phyloP scores from a whole-genome alignment of 2,113 vertebrate species.

The Sinosuthora webbiana region DNA sequence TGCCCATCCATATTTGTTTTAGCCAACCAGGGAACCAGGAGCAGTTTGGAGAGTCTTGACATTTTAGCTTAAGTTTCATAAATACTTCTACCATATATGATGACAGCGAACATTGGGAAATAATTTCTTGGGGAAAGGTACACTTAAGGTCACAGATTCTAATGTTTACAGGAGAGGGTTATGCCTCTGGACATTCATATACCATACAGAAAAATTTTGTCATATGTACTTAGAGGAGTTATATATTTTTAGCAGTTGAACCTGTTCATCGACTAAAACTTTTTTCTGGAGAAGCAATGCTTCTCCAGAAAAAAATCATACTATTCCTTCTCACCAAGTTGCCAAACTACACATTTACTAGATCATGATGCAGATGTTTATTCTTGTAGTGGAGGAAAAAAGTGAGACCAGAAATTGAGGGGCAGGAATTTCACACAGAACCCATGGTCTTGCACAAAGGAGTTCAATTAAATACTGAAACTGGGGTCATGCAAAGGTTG shows the following conservation, averaged over 20 bases:
- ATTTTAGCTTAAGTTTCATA: not conserved
- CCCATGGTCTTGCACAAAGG: not conserved
- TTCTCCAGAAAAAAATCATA: not conserved
- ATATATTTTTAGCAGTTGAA: not conserved
- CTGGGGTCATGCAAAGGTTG: not conserved
- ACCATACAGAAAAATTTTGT: not conserved
- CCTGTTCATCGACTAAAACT: not conserved
- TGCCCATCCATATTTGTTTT: not conserved
- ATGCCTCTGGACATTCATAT: not conserved
- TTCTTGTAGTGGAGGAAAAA: not conserved
- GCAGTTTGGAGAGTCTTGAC: not conserved
- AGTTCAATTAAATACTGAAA: not conserved
- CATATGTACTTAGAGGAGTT: not conserved
- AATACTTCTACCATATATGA: not conserved
- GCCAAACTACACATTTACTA: not conserved
- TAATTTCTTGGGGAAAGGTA: not conserved
- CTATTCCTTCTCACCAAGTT: not conserved
- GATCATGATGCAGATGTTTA: not conserved
- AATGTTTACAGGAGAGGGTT: not conserved
- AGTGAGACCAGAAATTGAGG: not conserved
- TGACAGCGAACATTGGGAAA: not conserved
- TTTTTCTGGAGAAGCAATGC: not conserved
- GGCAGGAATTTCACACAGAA: slow-evolving; percentile 11
- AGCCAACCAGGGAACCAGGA: not conserved
- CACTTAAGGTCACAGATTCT: not conserved